phyloP scores from a whole-genome alignment of 2,797 vertebrate species.

The Dicrostonyx torquatus region DNA sequence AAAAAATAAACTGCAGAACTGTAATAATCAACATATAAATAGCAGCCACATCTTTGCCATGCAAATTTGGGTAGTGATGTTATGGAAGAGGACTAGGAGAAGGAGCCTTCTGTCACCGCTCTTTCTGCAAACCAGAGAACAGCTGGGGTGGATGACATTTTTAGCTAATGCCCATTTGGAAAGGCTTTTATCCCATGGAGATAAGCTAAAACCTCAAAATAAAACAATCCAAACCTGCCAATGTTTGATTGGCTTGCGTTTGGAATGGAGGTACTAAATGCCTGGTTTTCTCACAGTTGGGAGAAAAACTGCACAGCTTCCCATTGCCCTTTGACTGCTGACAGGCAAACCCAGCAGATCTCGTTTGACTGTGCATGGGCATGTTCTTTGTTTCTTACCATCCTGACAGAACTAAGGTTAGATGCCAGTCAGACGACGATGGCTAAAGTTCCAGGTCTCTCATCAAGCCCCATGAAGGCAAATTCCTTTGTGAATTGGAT shows the following conservation, averaged over 20 bases:
- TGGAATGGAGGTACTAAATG: conserved; percentile 55
- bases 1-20: conserved; percentile 82
- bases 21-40: conserved; percentile 85
- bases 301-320: conserved; percentile 54
- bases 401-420: neutral
- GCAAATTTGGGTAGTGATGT: conserved; percentile 80
- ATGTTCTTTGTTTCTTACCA: neutral
- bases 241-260: conserved; percentile 77
- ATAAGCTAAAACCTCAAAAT: conserved; percentile 78
- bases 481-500: neutral
- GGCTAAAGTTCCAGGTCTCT: neutral
- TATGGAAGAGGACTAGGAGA: conserved; percentile 74
- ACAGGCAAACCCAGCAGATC: neutral
- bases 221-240: conserved; percentile 79
- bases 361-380: neutral
- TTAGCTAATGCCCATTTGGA: conserved; percentile 80
- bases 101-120: conserved; percentile 77
- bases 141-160: conserved; percentile 81
- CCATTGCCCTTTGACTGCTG: conserved; percentile 70
- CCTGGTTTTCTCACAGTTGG: conserved; percentile 68
- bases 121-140: conserved; percentile 78
- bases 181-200: conserved; percentile 74
- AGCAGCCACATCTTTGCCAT: conserved; percentile 81
- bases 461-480: neutral
- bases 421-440: neutral